phyloP scores from a whole-genome alignment of 1,140 invertebrate genomes.

The Asbolus verrucosus region DNA sequence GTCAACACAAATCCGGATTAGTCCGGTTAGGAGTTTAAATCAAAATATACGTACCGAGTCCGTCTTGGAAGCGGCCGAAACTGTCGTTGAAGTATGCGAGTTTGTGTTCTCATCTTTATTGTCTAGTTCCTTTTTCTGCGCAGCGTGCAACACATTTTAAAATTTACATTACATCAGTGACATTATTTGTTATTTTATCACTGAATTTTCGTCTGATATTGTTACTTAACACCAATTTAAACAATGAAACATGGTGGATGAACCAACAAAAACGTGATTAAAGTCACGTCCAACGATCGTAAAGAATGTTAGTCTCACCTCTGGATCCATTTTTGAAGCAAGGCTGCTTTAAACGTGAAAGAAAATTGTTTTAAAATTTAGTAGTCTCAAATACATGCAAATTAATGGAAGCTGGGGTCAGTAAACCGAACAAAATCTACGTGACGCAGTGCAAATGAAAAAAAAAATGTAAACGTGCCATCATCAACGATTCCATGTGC shows the following conservation, averaged over 20 bases:
- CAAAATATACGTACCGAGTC: conserved; percentile 9
- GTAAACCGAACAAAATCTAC: too few relatives aligned
- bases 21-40: neutral
- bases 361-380: too few relatives aligned
- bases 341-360: too few relatives aligned
- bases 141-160: neutral
- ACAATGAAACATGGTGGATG: neutral
- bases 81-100: conserved; percentile 6
- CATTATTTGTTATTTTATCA: conserved; percentile 2
- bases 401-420: too few relatives aligned
- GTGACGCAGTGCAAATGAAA: too few relatives aligned
- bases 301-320: neutral
- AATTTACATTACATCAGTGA: conserved; percentile 3
- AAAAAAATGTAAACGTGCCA: too few relatives aligned
- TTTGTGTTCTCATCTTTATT: conserved; percentile 9
- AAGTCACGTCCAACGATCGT: neutral
- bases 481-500: too few relatives aligned
- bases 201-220: neutral
- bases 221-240: neutral
- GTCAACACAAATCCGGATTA: neutral
- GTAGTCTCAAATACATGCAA: too few relatives aligned
- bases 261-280: neutral
- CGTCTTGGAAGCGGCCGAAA: conserved; percentile 5
- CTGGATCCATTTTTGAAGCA: neutral
- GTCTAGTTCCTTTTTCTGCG: conserved; percentile 22